Percentiles rank a stretch among this genome's conserved stretches.
These are phyloP conservation scores for Phenganax marumi DNA, from an alignment of 92 coral and sea anemone genomes.

Conservation along the genomic window DNA sequence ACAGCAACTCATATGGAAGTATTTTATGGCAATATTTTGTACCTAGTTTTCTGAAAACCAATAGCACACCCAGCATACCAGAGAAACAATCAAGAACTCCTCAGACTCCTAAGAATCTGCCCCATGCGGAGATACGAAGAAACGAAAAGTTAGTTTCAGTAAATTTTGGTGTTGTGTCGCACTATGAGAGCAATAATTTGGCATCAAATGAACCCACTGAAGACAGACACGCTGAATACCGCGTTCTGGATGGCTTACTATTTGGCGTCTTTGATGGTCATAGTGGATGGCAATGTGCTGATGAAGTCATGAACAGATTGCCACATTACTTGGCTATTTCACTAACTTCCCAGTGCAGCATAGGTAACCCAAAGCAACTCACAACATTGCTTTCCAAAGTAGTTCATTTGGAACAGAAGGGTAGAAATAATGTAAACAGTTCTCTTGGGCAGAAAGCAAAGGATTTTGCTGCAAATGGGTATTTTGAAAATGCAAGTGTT, in stretches of 20 bases:
- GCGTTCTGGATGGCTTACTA: constrained; percentile 63
- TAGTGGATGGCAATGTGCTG: constrained; percentile 99
- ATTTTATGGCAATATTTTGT: constrained; percentile 36
- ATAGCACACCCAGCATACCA: background rate
- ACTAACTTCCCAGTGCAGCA: constrained; percentile 62
- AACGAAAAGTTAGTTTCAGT: constrained; percentile 77
- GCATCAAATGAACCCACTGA: constrained; percentile 89
- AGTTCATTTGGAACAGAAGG: background rate
- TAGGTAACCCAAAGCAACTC: constrained; percentile 34
- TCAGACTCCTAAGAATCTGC: constrained; percentile 18
- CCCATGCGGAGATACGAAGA: constrained; percentile 51
- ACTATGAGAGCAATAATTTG: constrained; percentile 81
- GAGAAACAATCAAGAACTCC: background rate
- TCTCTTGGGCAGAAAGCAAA: constrained; percentile 14
- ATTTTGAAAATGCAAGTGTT: constrained; percentile 48
- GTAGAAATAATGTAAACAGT: background rate
- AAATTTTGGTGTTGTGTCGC: constrained; percentile 75
- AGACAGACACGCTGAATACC: constrained; percentile 80
- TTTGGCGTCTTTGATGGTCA: constrained; percentile 98
- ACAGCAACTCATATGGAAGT: constrained; percentile 17
- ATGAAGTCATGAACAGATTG: constrained; percentile 75
- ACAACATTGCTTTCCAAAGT: constrained; percentile 6
- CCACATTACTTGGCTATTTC: constrained; percentile 85
- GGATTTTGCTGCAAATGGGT: constrained; percentile 18
- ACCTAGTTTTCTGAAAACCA: constrained; percentile 34